Evolutionary conservation across 2,113 vertebrate genomes (phyloP), one percentile per base, ranked within the genome.

Genomic region (Malurus alboscapulatus): DNA sequence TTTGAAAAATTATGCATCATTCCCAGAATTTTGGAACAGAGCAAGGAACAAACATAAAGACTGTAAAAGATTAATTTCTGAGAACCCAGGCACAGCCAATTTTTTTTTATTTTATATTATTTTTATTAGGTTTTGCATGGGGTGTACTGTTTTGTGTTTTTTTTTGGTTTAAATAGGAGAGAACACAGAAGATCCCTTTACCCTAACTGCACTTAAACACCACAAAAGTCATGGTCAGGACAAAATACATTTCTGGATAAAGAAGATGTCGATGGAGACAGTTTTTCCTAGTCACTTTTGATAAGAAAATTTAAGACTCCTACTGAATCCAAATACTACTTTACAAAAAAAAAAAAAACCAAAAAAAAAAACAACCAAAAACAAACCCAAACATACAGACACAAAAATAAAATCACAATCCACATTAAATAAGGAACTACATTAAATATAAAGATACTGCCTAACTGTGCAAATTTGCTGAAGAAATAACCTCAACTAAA

Each of bases 401-500:
- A 78, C 8, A 50, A 4, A 86, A 63, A 34, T 26, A 57, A 57
- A 73, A 66, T 21, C 40, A 19, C 48, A 73, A 54, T 21, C 83
- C 21, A 42, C 26, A 62, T 36, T 38, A 73, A 73, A 18, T n/a
- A 79, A 69, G 26, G 34, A 91, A 77, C 36, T 32, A 30, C 2
- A 32, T 53, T 73, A 63, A 66, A 55, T 61, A 63, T 9, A 50
- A 68, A 93, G 29, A 74, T 8, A 44, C 20, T 51, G 32, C 30
- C 58, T 58, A 53, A 42, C 51, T 50, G 45, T 11, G 29, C 53
- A 94, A 91, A 82, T 42, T 71, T 9, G 19, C 25, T 24, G 36
- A 84, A 88, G 63, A 73, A 77, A 81, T 79, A 92, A 87, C 62
- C 57, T 87, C 27, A 78, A 4, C 25, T 91, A 63, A 84, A 68